These are phyloP conservation scores for Caenorhabditis auriculariae DNA, from an alignment of 2,888 invertebrate genomes.

Conservation along the genomic window DNA sequence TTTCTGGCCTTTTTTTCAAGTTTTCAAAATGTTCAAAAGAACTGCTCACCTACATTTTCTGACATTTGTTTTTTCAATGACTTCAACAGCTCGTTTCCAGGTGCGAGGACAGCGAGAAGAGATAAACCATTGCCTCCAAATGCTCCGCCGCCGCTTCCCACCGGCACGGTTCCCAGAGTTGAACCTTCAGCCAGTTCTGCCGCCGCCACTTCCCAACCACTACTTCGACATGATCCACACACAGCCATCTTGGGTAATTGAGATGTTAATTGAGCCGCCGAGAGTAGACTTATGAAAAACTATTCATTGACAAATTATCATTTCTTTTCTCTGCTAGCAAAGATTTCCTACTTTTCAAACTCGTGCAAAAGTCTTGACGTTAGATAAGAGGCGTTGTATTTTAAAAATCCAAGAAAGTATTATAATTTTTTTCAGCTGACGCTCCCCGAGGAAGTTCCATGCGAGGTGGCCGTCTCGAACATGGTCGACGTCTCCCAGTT, in stretches of 20 bases:
- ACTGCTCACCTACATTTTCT: background rate
- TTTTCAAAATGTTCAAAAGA: background rate
- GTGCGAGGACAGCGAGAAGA: conserved; percentile 59
- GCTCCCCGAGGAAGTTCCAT: conserved; percentile 86
- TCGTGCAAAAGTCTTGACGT: too few relatives aligned
- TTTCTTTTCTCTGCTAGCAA: too few relatives aligned
- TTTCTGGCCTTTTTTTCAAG: background rate
- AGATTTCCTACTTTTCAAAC: too few relatives aligned
- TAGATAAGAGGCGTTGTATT: too few relatives aligned
- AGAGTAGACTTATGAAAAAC: too few relatives aligned
- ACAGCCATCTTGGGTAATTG: conserved; percentile 47
- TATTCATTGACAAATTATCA: too few relatives aligned
- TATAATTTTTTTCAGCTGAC: conserved; percentile 71
- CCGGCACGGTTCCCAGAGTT: conserved; percentile 62
- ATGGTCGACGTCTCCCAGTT: conserved; percentile 84
- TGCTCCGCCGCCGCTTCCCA: conserved; percentile 61
- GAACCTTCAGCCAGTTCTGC: conserved; percentile 62
- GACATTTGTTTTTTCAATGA: background rate
- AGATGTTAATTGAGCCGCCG: background rate
- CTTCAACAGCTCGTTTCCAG: conserved; percentile 15
- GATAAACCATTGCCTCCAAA: conserved; percentile 60
- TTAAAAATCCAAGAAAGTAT: background rate
- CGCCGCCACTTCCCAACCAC: conserved; percentile 48
- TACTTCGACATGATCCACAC: conserved; percentile 39
- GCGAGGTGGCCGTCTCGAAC: conserved; percentile 86